Conservation (phyloP, 1,140 invertebrate genomes). For the Hyphantria cunea region DNA sequence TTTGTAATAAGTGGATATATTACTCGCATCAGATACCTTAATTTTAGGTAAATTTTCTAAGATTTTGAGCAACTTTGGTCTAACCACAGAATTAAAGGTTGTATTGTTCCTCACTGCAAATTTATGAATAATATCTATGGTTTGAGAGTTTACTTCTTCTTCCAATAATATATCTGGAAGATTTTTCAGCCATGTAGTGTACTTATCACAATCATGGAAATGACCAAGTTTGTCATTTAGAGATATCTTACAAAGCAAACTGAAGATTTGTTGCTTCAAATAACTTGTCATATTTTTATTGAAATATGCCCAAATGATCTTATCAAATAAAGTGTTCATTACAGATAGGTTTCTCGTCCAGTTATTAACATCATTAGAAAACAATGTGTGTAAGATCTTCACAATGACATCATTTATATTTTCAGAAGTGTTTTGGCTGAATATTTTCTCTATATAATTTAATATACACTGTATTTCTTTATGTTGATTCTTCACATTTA, state of each 20-base stretch:
- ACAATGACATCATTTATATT: constrained; percentile 57
- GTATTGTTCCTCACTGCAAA: constrained; percentile 73
- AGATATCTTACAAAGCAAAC: constrained; percentile 72
- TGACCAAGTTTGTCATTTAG: constrained; percentile 66
- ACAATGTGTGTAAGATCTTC: constrained; percentile 67
- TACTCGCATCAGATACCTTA: constrained; percentile 54
- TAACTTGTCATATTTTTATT: constrained; percentile 49
- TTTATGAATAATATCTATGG: constrained; percentile 71
- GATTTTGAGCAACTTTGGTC: constrained; percentile 62
- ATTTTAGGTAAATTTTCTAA: constrained; percentile 74
- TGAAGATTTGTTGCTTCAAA: constrained; percentile 72
- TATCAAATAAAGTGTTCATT: constrained; percentile 67
- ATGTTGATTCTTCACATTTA: constrained; percentile 61
- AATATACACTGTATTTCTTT: constrained; percentile 62
- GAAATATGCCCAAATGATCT: constrained; percentile 72
- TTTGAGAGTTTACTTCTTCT: constrained; percentile 59
- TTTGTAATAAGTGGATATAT: constrained; percentile 56
- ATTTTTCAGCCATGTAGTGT: constrained; percentile 71
- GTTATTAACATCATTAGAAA: constrained; percentile 59
- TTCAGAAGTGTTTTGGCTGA: constrained; percentile 49
- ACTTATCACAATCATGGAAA: constrained; percentile 63
- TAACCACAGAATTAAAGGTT: constrained; percentile 66
- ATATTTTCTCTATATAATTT: constrained; percentile 76
- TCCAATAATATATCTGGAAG: constrained; percentile 76
- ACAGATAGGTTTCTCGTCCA: constrained; percentile 61